Evolutionary conservation across 2,797 vertebrate species (phyloP).

Genomic region (Muscicapa striata): DNA sequence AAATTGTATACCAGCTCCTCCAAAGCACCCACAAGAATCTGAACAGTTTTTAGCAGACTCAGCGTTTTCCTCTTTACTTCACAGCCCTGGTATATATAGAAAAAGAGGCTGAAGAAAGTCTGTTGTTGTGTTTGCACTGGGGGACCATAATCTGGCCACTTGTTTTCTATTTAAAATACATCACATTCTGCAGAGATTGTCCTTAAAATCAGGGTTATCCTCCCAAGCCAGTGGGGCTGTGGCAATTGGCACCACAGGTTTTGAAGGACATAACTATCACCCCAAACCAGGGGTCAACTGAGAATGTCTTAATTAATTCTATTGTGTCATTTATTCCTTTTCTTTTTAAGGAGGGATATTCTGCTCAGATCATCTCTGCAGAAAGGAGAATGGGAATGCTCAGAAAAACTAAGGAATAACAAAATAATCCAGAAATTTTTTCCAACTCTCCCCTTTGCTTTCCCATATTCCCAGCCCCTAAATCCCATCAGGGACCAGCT

Average conservation of each 20-base stretch:
- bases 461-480: neutral
- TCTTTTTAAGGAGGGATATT: neutral
- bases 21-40: constrained; percentile 74
- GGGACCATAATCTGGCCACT: constrained; percentile 55
- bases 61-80: constrained; percentile 62
- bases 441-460: neutral
- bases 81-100: constrained; percentile 43
- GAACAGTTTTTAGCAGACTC: constrained; percentile 71
- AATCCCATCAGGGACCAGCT: neutral
- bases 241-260: neutral
- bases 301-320: neutral
- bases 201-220: constrained; percentile 6
- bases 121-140: constrained; percentile 62
- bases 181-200: neutral
- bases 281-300: neutral
- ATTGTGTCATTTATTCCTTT: neutral
- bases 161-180: constrained; percentile 37
- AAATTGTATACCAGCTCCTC: constrained; percentile 74
- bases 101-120: constrained; percentile 57
- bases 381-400: neutral
- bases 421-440: neutral
- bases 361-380: neutral
- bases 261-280: neutral
- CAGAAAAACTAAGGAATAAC: neutral
- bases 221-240: neutral